Base-by-base conservation (phyloP, 1,140 invertebrate species). In the Megathymus violae region DNA sequence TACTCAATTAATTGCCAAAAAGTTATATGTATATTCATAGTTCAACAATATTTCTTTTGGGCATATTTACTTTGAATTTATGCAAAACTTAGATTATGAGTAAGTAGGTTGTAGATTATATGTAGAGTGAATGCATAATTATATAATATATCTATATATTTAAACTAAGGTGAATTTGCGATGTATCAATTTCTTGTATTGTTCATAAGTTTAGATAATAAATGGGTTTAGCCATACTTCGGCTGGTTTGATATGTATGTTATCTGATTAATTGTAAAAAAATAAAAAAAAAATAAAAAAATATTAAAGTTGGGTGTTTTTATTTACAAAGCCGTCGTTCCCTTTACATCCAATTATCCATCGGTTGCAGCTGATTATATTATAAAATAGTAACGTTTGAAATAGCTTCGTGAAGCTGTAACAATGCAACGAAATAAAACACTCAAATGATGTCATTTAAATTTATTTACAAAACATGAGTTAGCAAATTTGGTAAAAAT, bases 1-100 rank as follows among this genome's bases (percentile, higher is more conserved):
- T 91, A 91, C 88, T 91, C 88, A 91, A 91, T 89, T 85, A 86
- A 91, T 89, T 91, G 88, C 88, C 88, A 89, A 91, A 91, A 91
- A 91, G 86, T 91, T 87, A 91, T 87, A 89, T 89, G 80, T 89
- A 89, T 91, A 91, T 91, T 89, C 86, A 89, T 91, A 91, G 86
- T 88, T 91, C 83, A 91, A 88, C 86, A 91, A 88, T 88, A 89
- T 89, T 91, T 87, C 86, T 91, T 91, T 91, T 91, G 86, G 88
- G 88, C 88, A 91, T 89, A 91, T 91, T 90, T 91, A 89, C 85
- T 91, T 91, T 91, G 86, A 88, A 88, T 88, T 88, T 91, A 87
- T 91, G 85, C 82, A 87, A 89, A 87, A 86, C 80, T 82, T 91
- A 89, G 86, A 88, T 89, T 89, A 91, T 88, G 85, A 85, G 73